Evolutionary conservation across 2,113 vertebrate genomes (phyloP), one percentile per base, ranked within the genome.

Genomic region (Ictalurus punctatus): DNA sequence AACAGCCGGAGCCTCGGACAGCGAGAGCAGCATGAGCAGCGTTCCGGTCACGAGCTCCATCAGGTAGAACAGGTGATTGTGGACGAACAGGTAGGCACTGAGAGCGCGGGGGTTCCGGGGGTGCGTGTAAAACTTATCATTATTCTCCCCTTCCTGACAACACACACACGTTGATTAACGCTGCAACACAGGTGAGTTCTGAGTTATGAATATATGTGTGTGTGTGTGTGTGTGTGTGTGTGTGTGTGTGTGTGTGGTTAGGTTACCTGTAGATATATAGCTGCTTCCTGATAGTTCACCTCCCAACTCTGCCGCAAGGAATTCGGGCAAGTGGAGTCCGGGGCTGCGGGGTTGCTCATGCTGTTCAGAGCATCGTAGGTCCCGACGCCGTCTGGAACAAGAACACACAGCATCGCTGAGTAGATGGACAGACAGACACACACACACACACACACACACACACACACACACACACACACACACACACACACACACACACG

Each of bases 121-220:
- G 91, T 99, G 98, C 16, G 97, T 99, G 96, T 98, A 97, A 94
- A 99, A 99, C 92, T 99, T 99, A 92, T 99, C 98, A 0, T 99
- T 99, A 91, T 99, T 98, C 94, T 98, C 97, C 85, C 98, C 98
- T 95, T 99, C 98, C 98, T 99, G 93, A 17, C 54, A 87, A 85
- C n/a, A 34, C 12, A 71, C 44, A 71, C 85, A 61, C 73, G 2
- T 40, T 37, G 3, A 21, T 30, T 59, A 23, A 21, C 4, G 0
- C 54, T 5, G 4, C 3, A 10, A 82, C 8, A 80, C 25, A 4
- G 9, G 30, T 19, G 52, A 81, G 80, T 23, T 23, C 10, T 61
- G 25, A 0, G 4, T 21, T 61, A 25, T 25, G 23, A 13, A 34
- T 58, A 13, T 69, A 52, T 61, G 30, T 80, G 25, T 56, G 78